Percentiles rank a stretch among this genome's conserved stretches.
Evolutionary conservation across 2,888 invertebrate species (phyloP).

Genomic region (Eupithecia pulchellata): DNA sequence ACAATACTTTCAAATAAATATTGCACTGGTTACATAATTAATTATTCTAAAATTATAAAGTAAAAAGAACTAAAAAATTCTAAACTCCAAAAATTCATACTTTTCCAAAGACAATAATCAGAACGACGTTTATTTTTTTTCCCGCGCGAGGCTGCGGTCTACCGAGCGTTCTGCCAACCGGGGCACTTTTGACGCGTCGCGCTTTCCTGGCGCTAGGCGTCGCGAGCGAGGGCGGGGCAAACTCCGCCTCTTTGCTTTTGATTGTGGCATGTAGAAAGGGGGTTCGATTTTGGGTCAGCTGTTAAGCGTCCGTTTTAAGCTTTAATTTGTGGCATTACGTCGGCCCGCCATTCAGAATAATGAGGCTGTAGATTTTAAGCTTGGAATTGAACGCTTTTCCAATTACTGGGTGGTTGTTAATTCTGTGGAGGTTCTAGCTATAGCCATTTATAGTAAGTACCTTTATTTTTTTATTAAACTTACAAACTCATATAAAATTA

Average conservation of each 20-base stretch:
- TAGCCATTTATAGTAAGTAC: neutral
- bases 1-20: neutral
- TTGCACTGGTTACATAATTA: too few relatives aligned
- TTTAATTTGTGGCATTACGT: slow-evolving; percentile 85
- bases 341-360: slow-evolving; percentile 80
- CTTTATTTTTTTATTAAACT: neutral
- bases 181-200: slow-evolving; percentile 80
- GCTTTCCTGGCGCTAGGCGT: slow-evolving; percentile 52
- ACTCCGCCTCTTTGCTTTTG: slow-evolving; percentile 83
- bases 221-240: slow-evolving; percentile 69
- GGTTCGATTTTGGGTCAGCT: slow-evolving; percentile 84
- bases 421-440: slow-evolving; percentile 10
- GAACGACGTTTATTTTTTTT: slow-evolving; percentile 56
- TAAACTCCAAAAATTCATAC: slow-evolving; percentile 9
- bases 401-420: slow-evolving; percentile 56
- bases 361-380: slow-evolving; percentile 71
- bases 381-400: slow-evolving; percentile 67
- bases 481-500: neutral
- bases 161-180: slow-evolving; percentile 70
- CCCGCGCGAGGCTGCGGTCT: slow-evolving; percentile 47
- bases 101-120: slow-evolving; percentile 35
- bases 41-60: too few relatives aligned
- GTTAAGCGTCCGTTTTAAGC: slow-evolving; percentile 85
- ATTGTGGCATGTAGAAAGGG: slow-evolving; percentile 51
- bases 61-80: neutral